A percentile compares a stretch with the other conserved stretches of the same genome.
phyloP scores from a whole-genome alignment of 2,113 vertebrate species.

The Thinocorus orbignyianus region DNA sequence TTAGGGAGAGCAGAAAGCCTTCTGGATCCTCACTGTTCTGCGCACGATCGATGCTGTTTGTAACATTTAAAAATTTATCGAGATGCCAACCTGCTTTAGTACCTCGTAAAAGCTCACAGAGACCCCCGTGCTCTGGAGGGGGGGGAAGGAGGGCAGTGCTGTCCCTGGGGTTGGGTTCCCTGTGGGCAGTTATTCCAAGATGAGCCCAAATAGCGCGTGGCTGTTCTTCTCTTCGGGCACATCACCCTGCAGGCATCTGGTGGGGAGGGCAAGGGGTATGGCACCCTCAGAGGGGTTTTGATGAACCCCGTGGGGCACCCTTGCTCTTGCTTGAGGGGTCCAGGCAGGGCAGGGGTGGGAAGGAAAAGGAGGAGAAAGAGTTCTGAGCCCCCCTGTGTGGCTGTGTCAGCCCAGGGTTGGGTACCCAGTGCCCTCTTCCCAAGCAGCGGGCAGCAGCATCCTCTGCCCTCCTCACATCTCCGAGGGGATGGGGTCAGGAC shows the following conservation, averaged over 20 bases:
- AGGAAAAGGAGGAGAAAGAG: neutral
- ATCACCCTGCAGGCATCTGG: neutral
- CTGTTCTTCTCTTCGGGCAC: neutral
- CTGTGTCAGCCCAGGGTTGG: neutral
- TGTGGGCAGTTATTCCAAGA: neutral
- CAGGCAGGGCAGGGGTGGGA: neutral
- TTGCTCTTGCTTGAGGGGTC: neutral
- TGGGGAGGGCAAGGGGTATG: neutral
- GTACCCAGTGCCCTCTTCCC: neutral
- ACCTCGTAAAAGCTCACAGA: neutral
- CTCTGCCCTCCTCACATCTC: neutral
- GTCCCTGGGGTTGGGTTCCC: neutral
- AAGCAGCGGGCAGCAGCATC: neutral
- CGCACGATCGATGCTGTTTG: conserved; percentile 23
- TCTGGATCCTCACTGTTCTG: neutral
- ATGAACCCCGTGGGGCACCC: neutral
- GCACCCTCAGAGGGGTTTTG: neutral
- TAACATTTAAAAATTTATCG: conserved; percentile 32
- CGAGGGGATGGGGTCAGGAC: neutral
- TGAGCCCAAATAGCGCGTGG: neutral
- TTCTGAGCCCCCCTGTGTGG: neutral
- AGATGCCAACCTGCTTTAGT: conserved; percentile 5
- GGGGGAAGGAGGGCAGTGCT: neutral
- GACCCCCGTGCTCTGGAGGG: neutral
- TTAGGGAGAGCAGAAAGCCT: conserved; percentile 34